Evolutionary conservation across 2,113 vertebrate species (phyloP), one percentile per base, ranked within the genome.

Genomic region (Corydoras maculifer): DNA sequence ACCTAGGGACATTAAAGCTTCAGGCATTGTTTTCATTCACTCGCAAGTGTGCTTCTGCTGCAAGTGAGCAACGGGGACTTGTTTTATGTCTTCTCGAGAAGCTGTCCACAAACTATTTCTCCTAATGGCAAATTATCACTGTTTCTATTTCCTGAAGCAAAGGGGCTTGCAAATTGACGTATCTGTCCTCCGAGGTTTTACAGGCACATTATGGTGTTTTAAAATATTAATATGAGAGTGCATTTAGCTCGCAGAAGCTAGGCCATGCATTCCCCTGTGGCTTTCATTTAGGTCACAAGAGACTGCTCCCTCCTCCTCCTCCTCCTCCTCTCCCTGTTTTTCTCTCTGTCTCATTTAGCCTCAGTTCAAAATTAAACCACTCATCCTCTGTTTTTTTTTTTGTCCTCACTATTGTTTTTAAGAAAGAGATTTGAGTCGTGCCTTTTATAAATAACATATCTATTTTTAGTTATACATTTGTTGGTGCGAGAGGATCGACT

Each of bases 151-250:
- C 91, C 91, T 91, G 90, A 87, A 94, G 92, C 87, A 70, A 90
- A 92, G 92, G 91, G 92, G 91, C 91, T 92, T 70, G 84, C 88
- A 98, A 96, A 97, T 96, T 96, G 94, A 97, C 94, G 93, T 90
- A 94, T 93, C 89, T 92, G 91, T 95, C 94, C 91, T 93, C 90
- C 83, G 91, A 90, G 92, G 88, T 89, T 92, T 94, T 92, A 87
- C 88, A 89, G 91, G 92, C 90, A 91, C 95, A 98, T 98, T 98
- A 97, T 93, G 92, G 94, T 91, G 90, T 94, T 97, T 95, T 99
- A 94, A 98, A 99, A 98, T 98, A 98, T 98, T 98, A 97, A 99
- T 99, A 95, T 93, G 92, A 94, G 91, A 96, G 93, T 95, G 94
- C 95, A 99, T 99, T 99, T 98, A 96, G 94, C 90, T 87, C 92